Base-by-base conservation (phyloP, 92 coral and sea anemone genomes). In the Desmophyllum pertusum region DNA sequence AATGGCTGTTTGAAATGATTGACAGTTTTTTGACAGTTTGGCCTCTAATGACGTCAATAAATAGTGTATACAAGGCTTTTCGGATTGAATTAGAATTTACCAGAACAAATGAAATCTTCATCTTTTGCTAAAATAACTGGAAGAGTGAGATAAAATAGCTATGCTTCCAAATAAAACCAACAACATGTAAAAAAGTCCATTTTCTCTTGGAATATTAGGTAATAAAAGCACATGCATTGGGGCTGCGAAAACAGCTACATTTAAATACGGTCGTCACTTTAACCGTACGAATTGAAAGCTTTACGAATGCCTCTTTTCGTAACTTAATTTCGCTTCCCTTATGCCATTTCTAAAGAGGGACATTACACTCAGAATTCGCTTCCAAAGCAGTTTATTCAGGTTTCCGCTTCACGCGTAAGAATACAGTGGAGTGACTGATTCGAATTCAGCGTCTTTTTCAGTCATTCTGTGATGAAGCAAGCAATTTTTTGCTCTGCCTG, bases 11-110 rank as follows among this genome's bases (percentile, higher is more conserved):
- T 39, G 68, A 9, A 39, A 15, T 21, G 45, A 53, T 21, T 75
- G 31, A n/a, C 80, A 30, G 41, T 4, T 74, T 48, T 43, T 74
- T 50, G 29, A 17, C 67, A 41, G 82, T 78, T 41, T 30, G n/a
- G 23, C 0, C 17, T 17, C 15, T 39, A 57, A 61, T 78, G 82
- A 78, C 82, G 82, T 78, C 82, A 78, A 53, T 51, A 59, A 19
- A n/a, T 31, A 51, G 5, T 57, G 68, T 57, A 38, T 10, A 76
- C 10, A 21, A 15, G 15, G 71, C 68, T 53, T 9, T 39, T 51
- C 4, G 68, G 13, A 73, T 21, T 75, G 59, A 50, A 48, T 75
- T 75, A 29, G 27, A 53, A 75, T 31, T 52, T 19, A 23, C 6
- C 63, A 9, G 23, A 57, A 57, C 23, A 21, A 53, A 57, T 0